These are phyloP conservation scores for Argyrosomus regius DNA, from an alignment of 2,797 vertebrate species.

Conservation along the genomic window DNA sequence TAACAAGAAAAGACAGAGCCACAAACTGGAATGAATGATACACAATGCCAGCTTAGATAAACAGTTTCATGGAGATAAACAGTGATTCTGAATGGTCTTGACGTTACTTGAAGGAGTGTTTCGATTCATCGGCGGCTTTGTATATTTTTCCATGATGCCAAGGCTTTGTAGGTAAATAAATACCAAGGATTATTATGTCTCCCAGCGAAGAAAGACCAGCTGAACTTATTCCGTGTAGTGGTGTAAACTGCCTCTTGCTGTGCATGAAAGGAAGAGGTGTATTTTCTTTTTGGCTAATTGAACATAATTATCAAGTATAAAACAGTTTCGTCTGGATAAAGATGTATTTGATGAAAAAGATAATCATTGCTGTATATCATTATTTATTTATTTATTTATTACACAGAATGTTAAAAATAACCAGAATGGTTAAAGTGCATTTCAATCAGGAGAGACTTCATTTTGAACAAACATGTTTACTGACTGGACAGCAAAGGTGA, in stretches of 20 bases:
- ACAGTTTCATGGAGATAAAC: conserved; percentile 25
- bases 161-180: conserved; percentile 22
- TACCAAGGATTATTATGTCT: not conserved
- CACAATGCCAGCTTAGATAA: not conserved
- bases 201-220: not conserved
- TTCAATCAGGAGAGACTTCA: not conserved
- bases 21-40: conserved; percentile 23
- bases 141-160: conserved; percentile 11
- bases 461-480: not conserved
- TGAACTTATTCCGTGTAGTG: not conserved
- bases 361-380: not conserved
- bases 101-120: not conserved
- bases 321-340: conserved; percentile 8
- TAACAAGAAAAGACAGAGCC: conserved; percentile 16
- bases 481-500: not conserved
- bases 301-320: not conserved
- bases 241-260: not conserved
- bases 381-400: no score
- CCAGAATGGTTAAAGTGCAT: no score
- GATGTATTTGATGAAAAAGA: not conserved
- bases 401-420: no score
- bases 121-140: not conserved
- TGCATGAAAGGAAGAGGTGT: not conserved
- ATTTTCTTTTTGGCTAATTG: not conserved
- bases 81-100: not conserved